Percentiles rank a stretch among this genome's conserved stretches.
phyloP scores from a whole-genome alignment of 2,888 invertebrate species.

The Stenodera caucasica region DNA sequence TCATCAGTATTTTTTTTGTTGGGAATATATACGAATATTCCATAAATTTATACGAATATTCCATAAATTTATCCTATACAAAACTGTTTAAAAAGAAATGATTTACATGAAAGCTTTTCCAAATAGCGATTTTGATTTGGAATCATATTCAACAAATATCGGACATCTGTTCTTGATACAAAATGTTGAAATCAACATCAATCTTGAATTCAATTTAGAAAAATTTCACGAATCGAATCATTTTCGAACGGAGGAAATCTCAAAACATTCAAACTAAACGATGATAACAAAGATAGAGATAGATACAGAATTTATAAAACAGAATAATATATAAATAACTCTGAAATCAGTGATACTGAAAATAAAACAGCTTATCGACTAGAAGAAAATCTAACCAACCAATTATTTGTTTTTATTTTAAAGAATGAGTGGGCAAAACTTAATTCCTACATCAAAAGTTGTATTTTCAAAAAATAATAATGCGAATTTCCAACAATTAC shows the following conservation, averaged over 20 bases:
- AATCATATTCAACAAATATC: not conserved
- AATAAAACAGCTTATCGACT: not conserved
- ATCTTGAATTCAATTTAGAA: not conserved
- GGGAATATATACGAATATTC: not conserved
- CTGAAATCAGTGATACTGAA: not conserved
- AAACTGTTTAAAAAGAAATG: too few relatives aligned
- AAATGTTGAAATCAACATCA: not conserved
- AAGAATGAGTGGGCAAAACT: too few relatives aligned
- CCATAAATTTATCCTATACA: too few relatives aligned
- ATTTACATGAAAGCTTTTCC: not conserved
- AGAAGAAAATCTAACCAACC: not conserved
- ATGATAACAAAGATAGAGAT: not conserved
- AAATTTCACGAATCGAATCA: too few relatives aligned
- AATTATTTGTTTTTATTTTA: too few relatives aligned
- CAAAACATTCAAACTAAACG: not conserved
- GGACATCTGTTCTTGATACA: not conserved
- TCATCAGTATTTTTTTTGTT: not conserved
- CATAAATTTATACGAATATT: not conserved
- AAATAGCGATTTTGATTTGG: not conserved
- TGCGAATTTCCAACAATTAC: conserved; percentile 10
- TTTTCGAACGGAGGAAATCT: not conserved
- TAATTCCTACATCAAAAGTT: too few relatives aligned
- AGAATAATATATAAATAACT: not conserved
- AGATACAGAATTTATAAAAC: not conserved
- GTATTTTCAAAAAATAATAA: not conserved